phyloP scores from a whole-genome alignment of 2,888 invertebrate species.

The Temnothorax ravouxi region DNA sequence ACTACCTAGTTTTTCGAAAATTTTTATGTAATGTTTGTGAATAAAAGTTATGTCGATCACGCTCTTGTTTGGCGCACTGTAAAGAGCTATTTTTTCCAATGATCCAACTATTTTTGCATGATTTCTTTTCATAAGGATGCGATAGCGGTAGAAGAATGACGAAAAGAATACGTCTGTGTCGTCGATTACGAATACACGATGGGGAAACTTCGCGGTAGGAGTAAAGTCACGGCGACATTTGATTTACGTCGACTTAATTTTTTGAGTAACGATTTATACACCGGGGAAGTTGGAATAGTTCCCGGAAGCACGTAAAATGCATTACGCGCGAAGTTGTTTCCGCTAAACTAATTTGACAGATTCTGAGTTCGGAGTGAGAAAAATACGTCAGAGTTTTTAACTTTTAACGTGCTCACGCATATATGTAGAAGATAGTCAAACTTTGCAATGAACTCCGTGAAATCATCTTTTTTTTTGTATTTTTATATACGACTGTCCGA shows the following conservation, averaged over 20 bases:
- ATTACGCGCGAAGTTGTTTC: background rate
- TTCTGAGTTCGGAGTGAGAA: slow-evolving; percentile 1
- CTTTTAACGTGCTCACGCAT: slow-evolving; percentile 3
- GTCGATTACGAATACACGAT: background rate
- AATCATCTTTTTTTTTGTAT: background rate
- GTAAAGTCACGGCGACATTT: background rate
- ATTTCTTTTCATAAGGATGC: background rate
- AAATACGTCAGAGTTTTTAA: slow-evolving; percentile 17
- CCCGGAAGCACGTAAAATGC: slow-evolving; percentile 33
- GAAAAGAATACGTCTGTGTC: background rate
- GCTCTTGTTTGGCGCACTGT: too few species aligned
- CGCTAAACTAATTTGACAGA: background rate
- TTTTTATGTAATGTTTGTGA: too few species aligned
- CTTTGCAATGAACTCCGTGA: background rate
- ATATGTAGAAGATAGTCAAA: background rate
- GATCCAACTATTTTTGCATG: background rate
- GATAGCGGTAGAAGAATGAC: background rate
- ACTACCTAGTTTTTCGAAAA: too few species aligned
- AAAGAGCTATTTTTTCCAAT: background rate
- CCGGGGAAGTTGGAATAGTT: background rate
- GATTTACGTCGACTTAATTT: slow-evolving; percentile 32
- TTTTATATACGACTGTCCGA: background rate
- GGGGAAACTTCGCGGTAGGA: background rate
- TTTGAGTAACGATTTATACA: slow-evolving; percentile 26
- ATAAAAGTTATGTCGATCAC: too few species aligned